Evolutionary conservation across 2,888 invertebrate genomes (phyloP), one percentile per base, ranked within the genome.

Genomic region (Drosophila anomalata): DNA sequence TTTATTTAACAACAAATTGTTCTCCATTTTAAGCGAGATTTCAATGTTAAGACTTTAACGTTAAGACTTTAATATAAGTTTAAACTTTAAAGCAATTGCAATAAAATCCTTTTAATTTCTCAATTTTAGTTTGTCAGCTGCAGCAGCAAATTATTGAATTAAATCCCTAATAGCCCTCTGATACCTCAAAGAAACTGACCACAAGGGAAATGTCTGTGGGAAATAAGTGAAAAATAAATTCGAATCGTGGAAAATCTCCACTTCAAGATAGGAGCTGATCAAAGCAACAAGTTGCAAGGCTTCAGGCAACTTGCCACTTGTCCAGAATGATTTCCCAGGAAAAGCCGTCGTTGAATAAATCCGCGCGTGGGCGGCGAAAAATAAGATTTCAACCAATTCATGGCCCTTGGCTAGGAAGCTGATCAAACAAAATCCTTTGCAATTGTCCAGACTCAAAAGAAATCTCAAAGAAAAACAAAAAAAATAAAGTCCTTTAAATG

Each of bases 361-460:
- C 61, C n/a, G 24, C n/a, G 24, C 29, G 60, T 59, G 60, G 61
- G 60, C 41, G 61, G 59, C n/a, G 29, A 36, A 65, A 36, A 14
- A 36, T 29, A 8, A 41, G 44, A 65, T 31, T 17, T 31, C 67
- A 4, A 9, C 46, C 67, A 24, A 29, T 39, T 41, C 17, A 31
- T 66, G 39, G 65, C 65, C 65, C 24, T 66, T 31, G 65, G 65
- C 65, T 9, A 47, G 39, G 47, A 39, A 54, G 67, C 65, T 65
- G 66, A 65, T 66, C 67, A 65, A 65, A 65, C 54, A 53, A 65
- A 65, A 54, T 65, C 54, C 39, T 39, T 53, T 53, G 46, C 46
- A 39, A 53, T 24, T 47, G 63, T 31, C 31, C 46, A 31, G 31
- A 8, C 29, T n/a, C 11, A 26, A 8, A 24, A 51, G 51, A 22